Conservation (phyloP, 2,888 invertebrate species). For the Esperia sulphurella region DNA sequence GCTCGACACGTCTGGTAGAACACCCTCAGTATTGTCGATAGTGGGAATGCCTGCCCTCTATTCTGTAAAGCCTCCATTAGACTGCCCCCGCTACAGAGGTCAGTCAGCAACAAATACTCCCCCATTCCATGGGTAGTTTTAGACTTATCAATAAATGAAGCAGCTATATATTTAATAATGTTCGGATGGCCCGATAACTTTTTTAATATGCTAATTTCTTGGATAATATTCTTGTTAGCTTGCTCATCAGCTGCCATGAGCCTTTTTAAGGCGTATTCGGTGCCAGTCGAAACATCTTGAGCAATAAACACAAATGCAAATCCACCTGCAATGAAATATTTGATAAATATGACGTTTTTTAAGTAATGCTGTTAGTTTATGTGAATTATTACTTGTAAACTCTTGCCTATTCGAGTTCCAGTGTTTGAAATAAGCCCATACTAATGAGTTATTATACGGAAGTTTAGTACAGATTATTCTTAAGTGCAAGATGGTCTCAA, state of each 20-base stretch:
- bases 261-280: constrained; percentile 95
- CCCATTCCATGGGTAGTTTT: constrained; percentile 89
- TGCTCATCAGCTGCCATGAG: constrained; percentile 91
- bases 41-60: constrained; percentile 80
- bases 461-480: too few species aligned
- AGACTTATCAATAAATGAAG: constrained; percentile 88
- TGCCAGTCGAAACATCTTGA: constrained; percentile 91
- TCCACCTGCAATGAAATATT: constrained; percentile 86
- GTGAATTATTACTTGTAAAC: too few species aligned
- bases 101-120: constrained; percentile 95
- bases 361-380: too few species aligned
- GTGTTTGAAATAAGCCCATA: too few species aligned
- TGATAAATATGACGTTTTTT: too few species aligned
- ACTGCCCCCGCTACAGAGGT: constrained; percentile 93
- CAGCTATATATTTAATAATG: constrained; percentile 93
- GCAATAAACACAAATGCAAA: constrained; percentile 97
- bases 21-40: constrained; percentile 87
- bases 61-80: constrained; percentile 82
- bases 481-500: too few species aligned
- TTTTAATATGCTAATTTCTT: constrained; percentile 91
- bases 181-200: constrained; percentile 94
- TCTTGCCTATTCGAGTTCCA: too few species aligned
- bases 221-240: constrained; percentile 87
- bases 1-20: constrained; percentile 95
- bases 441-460: too few species aligned